Evolutionary conservation across 2,113 vertebrate species (phyloP), one percentile per base, ranked within the genome.

Genomic region (Ptyas mucosa): DNA sequence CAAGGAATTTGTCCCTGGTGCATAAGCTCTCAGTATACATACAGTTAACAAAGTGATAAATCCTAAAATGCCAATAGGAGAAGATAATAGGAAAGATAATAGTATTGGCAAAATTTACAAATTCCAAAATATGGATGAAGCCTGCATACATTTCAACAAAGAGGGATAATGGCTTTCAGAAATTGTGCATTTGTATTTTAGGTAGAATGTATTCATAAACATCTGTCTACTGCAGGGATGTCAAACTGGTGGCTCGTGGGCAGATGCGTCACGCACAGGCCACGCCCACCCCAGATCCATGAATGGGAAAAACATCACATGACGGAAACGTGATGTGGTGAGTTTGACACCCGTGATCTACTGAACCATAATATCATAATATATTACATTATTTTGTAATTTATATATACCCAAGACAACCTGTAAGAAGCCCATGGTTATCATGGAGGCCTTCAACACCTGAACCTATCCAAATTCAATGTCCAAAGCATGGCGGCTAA

Each of bases 121-220:
- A 0, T 9, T 1, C 85, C 81, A 26, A 34, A 7, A 0, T 87
- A 88, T 90, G 6, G 85, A 91, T 69, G 11, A 90, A 46, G 89
- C 54, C 43, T 69, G 6, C 92, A 90, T 94, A 94, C 92, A 3
- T 94, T 96, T 91, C 69, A 88, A 89, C 93, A 95, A 94, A 92
- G 89, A 87, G 58, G 87, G 49, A 93, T 54, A 93, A 86, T 9
- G 55, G 53, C 55, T 24, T 94, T 51, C 43, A 87, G 8, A 86
- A 34, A 85, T 0, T 7, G 93, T 53, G 88, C 64, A n/a, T 14
- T n/a, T n/a, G 92, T 93, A 94, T 91, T 90, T 94, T 91, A 4
- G 95, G 89, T 18, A 0, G 92, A 49, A 94, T 94, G 94, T 93
- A 46, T 57, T 90, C 89, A 20, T 24, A 69, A 51, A 58, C 29